Conservation (phyloP, 2,797 vertebrate genomes). For the Gymnocypris eckloni region DNA sequence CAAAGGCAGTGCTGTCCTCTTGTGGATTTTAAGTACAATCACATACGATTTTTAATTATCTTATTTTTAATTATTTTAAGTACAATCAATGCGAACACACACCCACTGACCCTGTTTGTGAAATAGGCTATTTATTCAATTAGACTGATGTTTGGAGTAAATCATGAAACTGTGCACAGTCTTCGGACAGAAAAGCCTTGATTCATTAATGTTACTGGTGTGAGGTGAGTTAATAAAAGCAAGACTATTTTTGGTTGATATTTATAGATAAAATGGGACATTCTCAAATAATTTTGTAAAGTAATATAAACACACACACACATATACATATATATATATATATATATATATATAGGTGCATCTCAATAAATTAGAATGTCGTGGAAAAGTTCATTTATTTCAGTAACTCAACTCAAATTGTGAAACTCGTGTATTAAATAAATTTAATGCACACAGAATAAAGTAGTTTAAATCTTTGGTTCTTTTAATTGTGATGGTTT, state of each 20-base stretch:
- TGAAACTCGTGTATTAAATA: too few relatives aligned
- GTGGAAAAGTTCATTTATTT: too few relatives aligned
- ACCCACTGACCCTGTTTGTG: background rate
- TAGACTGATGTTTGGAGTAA: background rate
- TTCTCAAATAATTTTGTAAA: background rate
- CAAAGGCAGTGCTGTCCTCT: slow-evolving; percentile 41
- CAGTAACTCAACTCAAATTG: too few relatives aligned
- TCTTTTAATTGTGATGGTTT: too few relatives aligned
- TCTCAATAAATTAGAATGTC: too few relatives aligned
- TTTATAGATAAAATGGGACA: background rate
- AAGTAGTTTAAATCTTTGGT: too few relatives aligned
- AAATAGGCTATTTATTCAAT: background rate
- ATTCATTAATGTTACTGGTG: background rate
- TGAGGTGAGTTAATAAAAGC: background rate
- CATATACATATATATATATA: too few relatives aligned
- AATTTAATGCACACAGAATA: too few relatives aligned
- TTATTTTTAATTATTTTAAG: too few relatives aligned
- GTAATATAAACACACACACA: background rate
- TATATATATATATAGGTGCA: too few relatives aligned
- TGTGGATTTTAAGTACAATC: background rate
- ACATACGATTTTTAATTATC: too few relatives aligned
- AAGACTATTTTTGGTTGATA: background rate
- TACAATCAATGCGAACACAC: background rate
- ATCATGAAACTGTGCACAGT: background rate
- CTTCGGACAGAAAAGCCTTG: background rate